Evolutionary conservation across 2,113 vertebrate genomes (phyloP), one percentile per base, ranked within the genome.

Genomic region (Plectropomus leopardus): DNA sequence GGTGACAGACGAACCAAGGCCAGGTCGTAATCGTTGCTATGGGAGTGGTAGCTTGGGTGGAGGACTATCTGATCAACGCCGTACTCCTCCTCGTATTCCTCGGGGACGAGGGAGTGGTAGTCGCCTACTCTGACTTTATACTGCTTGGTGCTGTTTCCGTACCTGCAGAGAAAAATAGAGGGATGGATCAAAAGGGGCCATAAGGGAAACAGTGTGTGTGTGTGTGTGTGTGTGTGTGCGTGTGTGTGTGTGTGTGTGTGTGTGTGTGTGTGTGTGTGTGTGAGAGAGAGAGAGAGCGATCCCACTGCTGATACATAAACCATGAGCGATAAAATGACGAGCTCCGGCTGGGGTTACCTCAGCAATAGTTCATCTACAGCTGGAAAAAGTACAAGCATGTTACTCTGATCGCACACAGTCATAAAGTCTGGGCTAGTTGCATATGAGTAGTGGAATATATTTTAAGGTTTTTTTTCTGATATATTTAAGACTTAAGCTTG

Each of bases 71-170:
- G 90, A 42, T 97, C 94, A 0, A 99, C 94, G 3, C 90, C 95
- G 1, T 98, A 93, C 73, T 98, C 97, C 70, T 97, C 96, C 84
- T 99, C 98, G 0, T 96, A 96, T 72, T 99, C 98, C 82, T 99
- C 98, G 0, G 95, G 96, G 61, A 99, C 98, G 68, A 98, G 93
- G 0, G 97, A 96, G 82, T 99, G 98, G 51, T 99, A 97, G 92
- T 99, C 98, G 1, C 98, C 98, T 3, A 99, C 94, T 40, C 98
- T 94, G 13, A 99, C 94, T 10, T 96, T 96, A 0, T 99, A 99
- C 85, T 87, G 96, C 73, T 86, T 95, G 1, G 96, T 97, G 91
- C 84, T 95, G 93, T 98, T 98, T 32, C 98, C 98, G 0, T 99
- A 98, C 93, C 98, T 99, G 90, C 68, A 69, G 63, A 57, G 40